Percentiles rank a stretch among this genome's conserved stretches.
phyloP scores from a whole-genome alignment of 2,113 vertebrate genomes.

The Myrmecobius fasciatus region DNA sequence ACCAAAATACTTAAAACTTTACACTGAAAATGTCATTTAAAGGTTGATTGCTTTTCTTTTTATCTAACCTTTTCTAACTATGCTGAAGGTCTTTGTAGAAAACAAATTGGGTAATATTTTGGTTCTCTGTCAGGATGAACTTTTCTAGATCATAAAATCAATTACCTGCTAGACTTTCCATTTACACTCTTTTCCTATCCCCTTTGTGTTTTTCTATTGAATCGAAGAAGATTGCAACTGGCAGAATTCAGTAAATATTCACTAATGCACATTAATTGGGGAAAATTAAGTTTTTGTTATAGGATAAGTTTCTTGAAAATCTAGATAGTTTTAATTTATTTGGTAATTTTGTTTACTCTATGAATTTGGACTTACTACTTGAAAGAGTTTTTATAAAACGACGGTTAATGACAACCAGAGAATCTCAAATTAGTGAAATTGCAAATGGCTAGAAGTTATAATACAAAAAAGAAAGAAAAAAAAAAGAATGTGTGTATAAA shows the following conservation, averaged over 20 bases:
- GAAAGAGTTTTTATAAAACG: constrained; percentile 18
- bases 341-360: not conserved
- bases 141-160: not conserved
- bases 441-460: not conserved
- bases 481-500: not conserved
- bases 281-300: constrained; percentile 42
- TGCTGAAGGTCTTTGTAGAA: not conserved
- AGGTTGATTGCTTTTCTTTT: constrained; percentile 2
- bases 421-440: not conserved
- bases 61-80: not conserved
- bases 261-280: constrained; percentile 28
- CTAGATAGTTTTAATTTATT: not conserved
- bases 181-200: constrained; percentile 3
- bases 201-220: constrained; percentile 14
- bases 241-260: not conserved
- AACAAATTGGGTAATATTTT: constrained; percentile 18
- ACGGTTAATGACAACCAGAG: not conserved
- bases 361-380: constrained; percentile 1
- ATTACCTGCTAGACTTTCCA: not conserved
- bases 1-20: constrained; percentile 7
- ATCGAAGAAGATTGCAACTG: not conserved
- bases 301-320: constrained; percentile 21
- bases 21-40: constrained; percentile 35
- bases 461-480: too few relatives aligned
- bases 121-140: not conserved